phyloP scores from a whole-genome alignment of 2,888 invertebrate species.

The Drosophila mimetica region DNA sequence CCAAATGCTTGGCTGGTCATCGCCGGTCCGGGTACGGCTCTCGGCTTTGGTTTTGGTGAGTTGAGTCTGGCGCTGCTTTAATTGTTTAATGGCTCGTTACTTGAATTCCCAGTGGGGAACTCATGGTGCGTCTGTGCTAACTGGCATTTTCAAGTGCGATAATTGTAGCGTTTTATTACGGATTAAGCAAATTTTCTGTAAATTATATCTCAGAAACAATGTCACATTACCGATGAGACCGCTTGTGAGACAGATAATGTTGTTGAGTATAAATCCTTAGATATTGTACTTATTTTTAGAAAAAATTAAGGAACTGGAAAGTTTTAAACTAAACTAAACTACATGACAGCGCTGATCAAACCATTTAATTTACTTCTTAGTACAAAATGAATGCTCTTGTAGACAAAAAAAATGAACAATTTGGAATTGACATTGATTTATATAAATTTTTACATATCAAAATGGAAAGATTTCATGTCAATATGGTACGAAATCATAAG shows the following conservation, averaged over 20 bases:
- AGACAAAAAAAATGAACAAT: too few relatives aligned
- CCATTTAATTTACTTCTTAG: too few relatives aligned
- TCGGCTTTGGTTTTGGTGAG: constrained; percentile 9
- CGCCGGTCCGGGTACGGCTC: constrained; percentile 12
- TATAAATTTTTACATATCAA: too few relatives aligned
- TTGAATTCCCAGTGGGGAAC: constrained; percentile 68
- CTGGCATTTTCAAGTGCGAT: constrained; percentile 69
- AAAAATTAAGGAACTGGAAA: too few relatives aligned
- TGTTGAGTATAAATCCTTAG: not conserved
- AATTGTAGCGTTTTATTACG: constrained; percentile 65
- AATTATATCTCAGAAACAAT: constrained; percentile 7
- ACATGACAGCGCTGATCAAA: too few relatives aligned
- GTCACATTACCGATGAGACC: not conserved
- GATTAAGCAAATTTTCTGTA: constrained; percentile 61
- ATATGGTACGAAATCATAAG: too few relatives aligned
- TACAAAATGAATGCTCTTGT: too few relatives aligned
- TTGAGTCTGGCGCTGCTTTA: constrained; percentile 53
- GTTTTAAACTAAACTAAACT: too few relatives aligned
- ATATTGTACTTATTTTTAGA: not conserved
- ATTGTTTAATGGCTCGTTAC: constrained; percentile 79
- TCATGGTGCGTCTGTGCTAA: constrained; percentile 32
- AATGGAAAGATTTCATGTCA: too few relatives aligned
- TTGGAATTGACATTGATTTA: too few relatives aligned
- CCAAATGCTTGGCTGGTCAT: constrained; percentile 67
- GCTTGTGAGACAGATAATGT: not conserved